These are phyloP conservation scores for Rhagologus leucostigma DNA, from an alignment of 2,113 vertebrate species.

Conservation along the genomic window DNA sequence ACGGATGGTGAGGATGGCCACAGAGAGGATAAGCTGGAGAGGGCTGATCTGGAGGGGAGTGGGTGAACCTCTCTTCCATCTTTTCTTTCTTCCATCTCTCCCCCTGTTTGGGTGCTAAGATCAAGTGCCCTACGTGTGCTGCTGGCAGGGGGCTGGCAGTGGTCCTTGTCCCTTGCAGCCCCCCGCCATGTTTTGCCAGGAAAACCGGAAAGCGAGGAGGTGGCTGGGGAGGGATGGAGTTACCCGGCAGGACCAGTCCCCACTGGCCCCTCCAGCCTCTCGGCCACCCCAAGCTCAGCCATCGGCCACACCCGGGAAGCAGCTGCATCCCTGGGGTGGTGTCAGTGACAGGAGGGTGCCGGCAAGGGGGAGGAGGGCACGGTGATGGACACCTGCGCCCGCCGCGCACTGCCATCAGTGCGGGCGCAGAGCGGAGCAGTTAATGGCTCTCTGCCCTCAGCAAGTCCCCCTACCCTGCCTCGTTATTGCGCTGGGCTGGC, in stretches of 20 bases:
- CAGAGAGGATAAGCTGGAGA: not conserved
- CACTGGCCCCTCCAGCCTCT: rapidly evolving
- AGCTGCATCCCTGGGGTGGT: not conserved
- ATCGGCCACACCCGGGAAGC: not conserved
- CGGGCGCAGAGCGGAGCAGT: not conserved
- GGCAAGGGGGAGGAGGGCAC: not conserved
- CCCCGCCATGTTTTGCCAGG: not conserved
- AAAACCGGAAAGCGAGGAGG: not conserved
- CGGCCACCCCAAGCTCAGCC: rapidly evolving
- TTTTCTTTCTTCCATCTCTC: not conserved
- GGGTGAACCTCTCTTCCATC: not conserved
- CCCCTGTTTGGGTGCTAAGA: not conserved
- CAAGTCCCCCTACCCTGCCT: not conserved
- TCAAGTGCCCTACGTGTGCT: not conserved
- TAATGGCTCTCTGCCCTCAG: not conserved
- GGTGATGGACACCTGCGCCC: not conserved
- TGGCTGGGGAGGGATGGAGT: not conserved
- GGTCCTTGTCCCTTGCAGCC: not conserved
- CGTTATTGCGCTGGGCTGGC: not conserved
- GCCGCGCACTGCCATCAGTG: not conserved
- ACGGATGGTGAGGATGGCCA: not conserved
- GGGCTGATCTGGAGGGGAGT: not conserved
- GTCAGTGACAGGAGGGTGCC: not conserved
- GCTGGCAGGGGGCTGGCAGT: conserved; percentile 30
- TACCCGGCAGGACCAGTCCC: not conserved